These are phyloP conservation scores for Ianthella basta DNA, from an alignment of 37 sponge, comb jelly and placozoan species.

Conservation along the genomic window DNA sequence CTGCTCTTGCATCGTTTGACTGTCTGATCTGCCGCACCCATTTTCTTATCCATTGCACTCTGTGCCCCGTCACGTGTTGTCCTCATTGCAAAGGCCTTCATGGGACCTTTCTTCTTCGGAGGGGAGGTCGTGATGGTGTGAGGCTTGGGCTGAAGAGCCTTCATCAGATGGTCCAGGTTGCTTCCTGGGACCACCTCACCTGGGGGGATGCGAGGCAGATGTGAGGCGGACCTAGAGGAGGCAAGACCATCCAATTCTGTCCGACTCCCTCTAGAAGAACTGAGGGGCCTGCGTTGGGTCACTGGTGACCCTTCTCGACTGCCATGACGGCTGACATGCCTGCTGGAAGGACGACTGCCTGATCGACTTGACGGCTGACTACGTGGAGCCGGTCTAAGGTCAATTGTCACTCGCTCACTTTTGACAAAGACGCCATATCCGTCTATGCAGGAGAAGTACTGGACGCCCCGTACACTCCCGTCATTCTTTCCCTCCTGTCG, in stretches of 20 bases:
- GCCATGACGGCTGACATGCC: background rate
- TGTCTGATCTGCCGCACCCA: background rate
- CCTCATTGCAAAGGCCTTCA: slow-evolving; percentile 19
- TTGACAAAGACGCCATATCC: background rate
- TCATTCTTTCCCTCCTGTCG: background rate
- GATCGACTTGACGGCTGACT: background rate
- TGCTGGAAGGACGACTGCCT: background rate
- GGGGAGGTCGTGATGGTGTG: slow-evolving; percentile 20
- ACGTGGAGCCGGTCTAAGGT: background rate
- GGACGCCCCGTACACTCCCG: background rate
- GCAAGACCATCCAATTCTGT: background rate
- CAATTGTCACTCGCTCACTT: background rate
- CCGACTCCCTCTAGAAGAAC: background rate
- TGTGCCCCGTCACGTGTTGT: slow-evolving; percentile 8
- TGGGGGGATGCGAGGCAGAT: slow-evolving; percentile 12
- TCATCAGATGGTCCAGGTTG: slow-evolving; percentile 20
- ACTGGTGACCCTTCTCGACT: slow-evolving; percentile 16
- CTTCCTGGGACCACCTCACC: background rate
- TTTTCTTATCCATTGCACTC: background rate
- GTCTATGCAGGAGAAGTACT: slow-evolving; percentile 10
- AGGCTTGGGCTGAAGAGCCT: background rate
- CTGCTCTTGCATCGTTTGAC: slow-evolving; percentile 10
- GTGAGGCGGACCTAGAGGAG: background rate
- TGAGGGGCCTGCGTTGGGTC: background rate
- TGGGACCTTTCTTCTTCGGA: slow-evolving; percentile 22